Evolutionary conservation across 2,113 vertebrate genomes (phyloP).

Genomic region (Amblyornis subalaris): DNA sequence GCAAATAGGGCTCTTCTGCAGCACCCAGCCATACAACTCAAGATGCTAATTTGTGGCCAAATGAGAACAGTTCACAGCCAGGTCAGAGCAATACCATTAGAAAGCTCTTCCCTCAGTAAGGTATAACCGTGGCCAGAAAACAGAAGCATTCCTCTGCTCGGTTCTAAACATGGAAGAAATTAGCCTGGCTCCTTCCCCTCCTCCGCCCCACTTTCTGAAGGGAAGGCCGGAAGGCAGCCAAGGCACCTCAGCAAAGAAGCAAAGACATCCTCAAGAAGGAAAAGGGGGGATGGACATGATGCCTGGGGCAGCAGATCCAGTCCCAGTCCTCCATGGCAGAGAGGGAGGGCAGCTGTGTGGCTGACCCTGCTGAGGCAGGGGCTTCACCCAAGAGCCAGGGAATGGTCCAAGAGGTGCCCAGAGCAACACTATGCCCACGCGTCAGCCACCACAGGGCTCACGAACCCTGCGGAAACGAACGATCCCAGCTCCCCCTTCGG

Average conservation of each 20-base stretch:
- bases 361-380: background rate
- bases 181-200: background rate
- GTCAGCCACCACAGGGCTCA: fast-evolving
- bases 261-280: background rate
- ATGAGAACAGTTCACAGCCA: conserved; percentile 39
- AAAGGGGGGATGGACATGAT: background rate
- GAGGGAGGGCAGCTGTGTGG: background rate
- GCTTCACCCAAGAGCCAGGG: background rate
- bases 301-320: background rate
- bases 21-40: background rate
- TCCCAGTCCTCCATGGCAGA: background rate
- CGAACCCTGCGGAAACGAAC: fast-evolving
- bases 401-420: fast-evolving
- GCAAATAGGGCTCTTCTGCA: background rate
- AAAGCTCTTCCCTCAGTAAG: conserved; percentile 36
- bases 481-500: background rate
- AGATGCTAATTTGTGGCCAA: background rate
- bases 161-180: conserved; percentile 22
- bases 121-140: background rate
- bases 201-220: background rate
- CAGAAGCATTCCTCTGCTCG: background rate
- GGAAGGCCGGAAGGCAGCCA: background rate
- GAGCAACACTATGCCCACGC: background rate
- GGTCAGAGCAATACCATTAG: conserved; percentile 16
- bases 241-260: background rate